Base-by-base conservation (phyloP, 53 echinoderm and acorn worm genomes). In the Pentamera pediparva region DNA sequence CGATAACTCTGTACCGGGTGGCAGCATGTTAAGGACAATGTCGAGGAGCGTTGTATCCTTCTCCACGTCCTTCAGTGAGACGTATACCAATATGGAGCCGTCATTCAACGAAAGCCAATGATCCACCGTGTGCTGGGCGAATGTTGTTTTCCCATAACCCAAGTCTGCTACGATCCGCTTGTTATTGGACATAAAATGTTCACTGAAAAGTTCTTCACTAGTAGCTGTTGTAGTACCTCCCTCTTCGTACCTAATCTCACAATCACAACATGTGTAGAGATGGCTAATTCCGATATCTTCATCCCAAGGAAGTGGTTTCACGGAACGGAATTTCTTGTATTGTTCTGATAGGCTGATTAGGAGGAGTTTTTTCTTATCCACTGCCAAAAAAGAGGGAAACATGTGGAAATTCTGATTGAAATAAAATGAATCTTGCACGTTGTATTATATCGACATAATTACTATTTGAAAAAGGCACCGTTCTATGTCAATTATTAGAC, bases 131-230 rank as follows among this genome's bases (percentile, higher is more conserved):
- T 67, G 67, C 41, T 67, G 67, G 11, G 67, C 45, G 21, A 67
- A 67, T 2, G 67, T 67, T 19, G 67, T 67, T 39, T 67, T 67
- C 31, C 67, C 67, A 43, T 67, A 67, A 3, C 67, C 67, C 45
- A 67, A 67, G 17, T 67, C 67, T 4, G 43, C 67, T 43, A 67
- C 17, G 22, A 67, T 45, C 11, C 67, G 43, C 17, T 43, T 43
- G 2, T 67, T 41, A 6, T 67, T 43, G 25, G 9, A 43, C 11
- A 37, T 37, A 29, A 40, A 41, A 2, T 67, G 27, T 7, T 19
- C 25, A 8, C 25, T 13, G 30, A 20, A 41, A 39, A 67, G 67
- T 38, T 29, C 10, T 4, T 67, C 67, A 1, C 40, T 67, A 12
- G 67, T 28, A 12, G 36, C 32, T 20, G 13, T 61, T 30, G 32